Base-by-base conservation (phyloP, 2,797 vertebrate genomes). In the Sebastes glaucus region DNA sequence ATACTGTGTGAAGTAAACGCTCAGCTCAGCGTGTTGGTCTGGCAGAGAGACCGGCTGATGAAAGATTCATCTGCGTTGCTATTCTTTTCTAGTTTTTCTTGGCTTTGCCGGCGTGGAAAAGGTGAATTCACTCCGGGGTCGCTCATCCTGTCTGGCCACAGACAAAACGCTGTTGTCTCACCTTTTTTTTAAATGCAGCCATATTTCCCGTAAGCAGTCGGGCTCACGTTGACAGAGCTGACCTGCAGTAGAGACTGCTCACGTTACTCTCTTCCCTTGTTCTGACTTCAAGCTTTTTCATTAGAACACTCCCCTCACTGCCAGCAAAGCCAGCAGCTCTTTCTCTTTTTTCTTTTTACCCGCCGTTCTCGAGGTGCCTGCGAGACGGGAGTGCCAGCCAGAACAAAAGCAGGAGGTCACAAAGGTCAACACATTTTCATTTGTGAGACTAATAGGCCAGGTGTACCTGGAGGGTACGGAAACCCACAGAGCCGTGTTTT, bases 371-470 rank as follows among this genome's bases (percentile, higher is more conserved):
- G 3, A 77, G 78, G 53, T 56, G 71, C 80, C 85, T 73, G 66
- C 2, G 20, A 79, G 80, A 77, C 1, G 33, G 70, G 33, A 73
- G 61, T 10, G 1, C 71, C 35, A 42, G 71, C n/a, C 68, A 2
- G 69, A 95, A 91, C 90, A 89, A 88, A 91, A 92, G 93, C 91
- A 80, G 81, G 88, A 76, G 94, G 93, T 93, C 91, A 95, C 35
- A 38, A 88, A 91, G 94, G 94, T 86, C 90, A 71, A 38, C 68
- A 27, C 89, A 85, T 89, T 83, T 93, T 92, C 88, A 90, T 94
- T 92, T 81, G 69, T 91, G 86, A 89, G 75, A 89, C 76, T 89
- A 95, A 95, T 92, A 93, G 77, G 69, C 91, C 93, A 94, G 93
- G 93, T 95, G 92, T 90, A 91, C 85, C 90, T 93, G 89, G 16